Conservation (phyloP, 2,113 vertebrate species). For the Solea senegalensis region DNA sequence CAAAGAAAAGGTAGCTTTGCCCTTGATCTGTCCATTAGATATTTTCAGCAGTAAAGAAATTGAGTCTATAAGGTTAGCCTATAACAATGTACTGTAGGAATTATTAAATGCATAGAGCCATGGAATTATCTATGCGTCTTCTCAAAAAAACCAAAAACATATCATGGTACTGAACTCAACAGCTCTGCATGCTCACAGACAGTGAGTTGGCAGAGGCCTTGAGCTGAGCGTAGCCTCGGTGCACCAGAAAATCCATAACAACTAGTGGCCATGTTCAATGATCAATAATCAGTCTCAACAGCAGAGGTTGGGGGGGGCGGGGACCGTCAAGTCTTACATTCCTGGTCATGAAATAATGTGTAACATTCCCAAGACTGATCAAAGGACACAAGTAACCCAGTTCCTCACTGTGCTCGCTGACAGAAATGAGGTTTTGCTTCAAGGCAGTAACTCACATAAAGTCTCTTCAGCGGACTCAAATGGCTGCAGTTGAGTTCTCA, state of each 20-base stretch:
- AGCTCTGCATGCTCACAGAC: neutral
- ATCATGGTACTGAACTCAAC: neutral
- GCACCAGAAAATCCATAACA: neutral
- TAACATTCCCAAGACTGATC: neutral
- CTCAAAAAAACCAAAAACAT: neutral
- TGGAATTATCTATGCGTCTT: neutral
- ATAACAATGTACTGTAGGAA: neutral
- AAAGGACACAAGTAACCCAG: conserved; percentile 1
- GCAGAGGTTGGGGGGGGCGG: neutral
- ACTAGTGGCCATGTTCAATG: too few relatives aligned
- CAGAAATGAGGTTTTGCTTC: neutral
- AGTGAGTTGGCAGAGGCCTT: neutral
- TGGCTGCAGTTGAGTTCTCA: conserved; percentile 10
- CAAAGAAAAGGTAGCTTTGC: neutral
- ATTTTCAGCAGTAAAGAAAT: neutral
- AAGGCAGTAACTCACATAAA: neutral
- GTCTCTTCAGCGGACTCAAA: conserved; percentile 6
- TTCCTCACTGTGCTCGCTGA: neutral
- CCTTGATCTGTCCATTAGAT: neutral
- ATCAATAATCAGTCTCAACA: conserved; percentile 4
- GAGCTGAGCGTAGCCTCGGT: neutral
- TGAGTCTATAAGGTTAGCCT: neutral
- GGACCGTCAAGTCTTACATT: neutral
- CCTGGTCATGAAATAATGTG: neutral
- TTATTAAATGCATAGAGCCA: neutral